These are phyloP conservation scores for Phymatocera aterrima DNA, from an alignment of 2,888 invertebrate genomes.

Conservation along the genomic window DNA sequence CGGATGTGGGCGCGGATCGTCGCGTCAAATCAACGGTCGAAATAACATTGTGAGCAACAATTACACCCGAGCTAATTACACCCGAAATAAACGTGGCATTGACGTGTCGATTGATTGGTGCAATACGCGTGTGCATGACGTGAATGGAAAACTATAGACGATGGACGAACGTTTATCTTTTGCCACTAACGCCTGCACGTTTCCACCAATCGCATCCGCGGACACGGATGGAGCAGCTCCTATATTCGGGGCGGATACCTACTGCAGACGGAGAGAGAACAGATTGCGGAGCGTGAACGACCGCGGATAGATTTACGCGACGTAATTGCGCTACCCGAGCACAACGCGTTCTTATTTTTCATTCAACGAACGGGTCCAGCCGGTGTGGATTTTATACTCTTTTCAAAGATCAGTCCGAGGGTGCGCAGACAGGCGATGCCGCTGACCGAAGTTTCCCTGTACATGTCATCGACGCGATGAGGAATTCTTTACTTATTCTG, in stretches of 20 bases:
- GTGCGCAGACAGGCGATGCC: not conserved
- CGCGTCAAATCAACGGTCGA: too few species aligned
- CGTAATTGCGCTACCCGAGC: conserved; percentile 45
- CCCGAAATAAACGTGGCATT: too few species aligned
- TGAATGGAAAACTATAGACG: too few species aligned
- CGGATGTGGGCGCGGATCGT: too few species aligned
- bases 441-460: not conserved
- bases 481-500: not conserved
- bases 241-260: not conserved
- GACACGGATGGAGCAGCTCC: not conserved
- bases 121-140: too few species aligned
- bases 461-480: conserved; percentile 22
- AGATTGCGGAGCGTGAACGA: conserved; percentile 24
- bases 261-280: not conserved
- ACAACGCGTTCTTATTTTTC: conserved; percentile 42
- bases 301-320: conserved; percentile 44
- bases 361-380: conserved; percentile 40
- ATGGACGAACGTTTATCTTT: too few species aligned
- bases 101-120: too few species aligned
- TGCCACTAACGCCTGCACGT: too few species aligned
- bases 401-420: conserved; percentile 11
- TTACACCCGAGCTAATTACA: too few species aligned
- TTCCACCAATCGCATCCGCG: too few species aligned
- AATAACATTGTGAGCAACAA: too few species aligned
- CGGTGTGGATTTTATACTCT: conserved; percentile 39